A percentile compares a stretch with the other conserved stretches of the same genome.
These are phyloP conservation scores for Forbesichthys agassizii DNA, from an alignment of 2,113 vertebrate species.

Conservation along the genomic window DNA sequence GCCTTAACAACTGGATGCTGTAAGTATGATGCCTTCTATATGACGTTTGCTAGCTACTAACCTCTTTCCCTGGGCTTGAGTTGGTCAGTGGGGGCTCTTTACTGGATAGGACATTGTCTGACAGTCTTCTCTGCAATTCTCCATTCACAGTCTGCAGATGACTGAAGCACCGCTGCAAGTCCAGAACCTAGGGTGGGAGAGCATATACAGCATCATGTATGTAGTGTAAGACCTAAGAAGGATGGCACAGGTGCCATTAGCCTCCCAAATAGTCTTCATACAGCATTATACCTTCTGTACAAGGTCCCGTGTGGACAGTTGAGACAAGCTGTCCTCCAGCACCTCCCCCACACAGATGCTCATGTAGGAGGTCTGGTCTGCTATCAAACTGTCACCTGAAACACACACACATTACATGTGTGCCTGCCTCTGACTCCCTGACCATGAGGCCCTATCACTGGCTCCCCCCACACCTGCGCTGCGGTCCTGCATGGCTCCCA, in stretches of 20 bases:
- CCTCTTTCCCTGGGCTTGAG: constrained; percentile 48
- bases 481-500: constrained; percentile 78
- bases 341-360: constrained; percentile 89
- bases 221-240: background rate
- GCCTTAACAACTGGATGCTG: background rate
- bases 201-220: background rate
- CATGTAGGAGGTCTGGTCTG: constrained; percentile 95
- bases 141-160: constrained; percentile 78
- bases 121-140: constrained; percentile 72
- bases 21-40: background rate
- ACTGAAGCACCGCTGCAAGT: constrained; percentile 80
- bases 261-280: background rate
- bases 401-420: constrained; percentile 8
- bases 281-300: constrained; percentile 79
- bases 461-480: constrained; percentile 77
- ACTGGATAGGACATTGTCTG: background rate
- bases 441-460: constrained; percentile 44
- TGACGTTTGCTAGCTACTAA: constrained; percentile 31
- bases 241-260: background rate
- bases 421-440: background rate
- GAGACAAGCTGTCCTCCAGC: constrained; percentile 77
- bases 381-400: constrained; percentile 85
- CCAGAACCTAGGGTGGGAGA: constrained; percentile 75
- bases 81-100: constrained; percentile 18
- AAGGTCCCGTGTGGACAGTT: constrained; percentile 84